Conservation (phyloP, 64 coral and sea anemone species). For the Trachythela sp. region DNA sequence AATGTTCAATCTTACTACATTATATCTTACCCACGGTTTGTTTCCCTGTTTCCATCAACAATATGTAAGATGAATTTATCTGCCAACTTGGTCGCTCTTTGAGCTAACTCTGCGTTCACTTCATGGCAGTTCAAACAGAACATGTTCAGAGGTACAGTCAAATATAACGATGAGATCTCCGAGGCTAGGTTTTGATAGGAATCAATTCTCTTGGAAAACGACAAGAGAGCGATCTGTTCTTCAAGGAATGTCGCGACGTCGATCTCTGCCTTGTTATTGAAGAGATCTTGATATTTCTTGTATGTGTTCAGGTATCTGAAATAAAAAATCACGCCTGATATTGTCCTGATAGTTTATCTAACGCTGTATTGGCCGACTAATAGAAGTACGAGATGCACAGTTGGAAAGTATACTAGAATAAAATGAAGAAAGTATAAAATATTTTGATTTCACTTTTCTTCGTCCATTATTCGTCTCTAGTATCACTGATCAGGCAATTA, state of each 20-base stretch:
- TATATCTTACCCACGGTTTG: slow-evolving; percentile 70
- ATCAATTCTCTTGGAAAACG: slow-evolving; percentile 97
- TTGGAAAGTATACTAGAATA: no score
- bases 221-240: slow-evolving; percentile 76
- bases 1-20: neutral
- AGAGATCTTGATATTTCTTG: slow-evolving; percentile 92
- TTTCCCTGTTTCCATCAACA: slow-evolving; percentile 88
- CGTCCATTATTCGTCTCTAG: no score
- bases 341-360: no score
- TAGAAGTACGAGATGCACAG: no score
- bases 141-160: slow-evolving; percentile 96
- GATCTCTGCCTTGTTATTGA: slow-evolving; percentile 98
- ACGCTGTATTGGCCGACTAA: no score
- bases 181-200: slow-evolving; percentile 71
- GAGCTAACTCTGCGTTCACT: slow-evolving; percentile 79
- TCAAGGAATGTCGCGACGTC: slow-evolving; percentile 81
- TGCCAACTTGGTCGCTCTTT: slow-evolving; percentile 63
- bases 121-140: slow-evolving; percentile 83
- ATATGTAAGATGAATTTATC: slow-evolving; percentile 66
- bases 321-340: neutral
- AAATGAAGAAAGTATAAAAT: no score
- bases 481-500: slow-evolving; percentile 40
- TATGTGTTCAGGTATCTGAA: slow-evolving; percentile 81
- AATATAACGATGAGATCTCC: slow-evolving; percentile 74
- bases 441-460: no score